Evolutionary conservation across 2,797 vertebrate genomes (phyloP).

Genomic region (Siniperca scherzeri): DNA sequence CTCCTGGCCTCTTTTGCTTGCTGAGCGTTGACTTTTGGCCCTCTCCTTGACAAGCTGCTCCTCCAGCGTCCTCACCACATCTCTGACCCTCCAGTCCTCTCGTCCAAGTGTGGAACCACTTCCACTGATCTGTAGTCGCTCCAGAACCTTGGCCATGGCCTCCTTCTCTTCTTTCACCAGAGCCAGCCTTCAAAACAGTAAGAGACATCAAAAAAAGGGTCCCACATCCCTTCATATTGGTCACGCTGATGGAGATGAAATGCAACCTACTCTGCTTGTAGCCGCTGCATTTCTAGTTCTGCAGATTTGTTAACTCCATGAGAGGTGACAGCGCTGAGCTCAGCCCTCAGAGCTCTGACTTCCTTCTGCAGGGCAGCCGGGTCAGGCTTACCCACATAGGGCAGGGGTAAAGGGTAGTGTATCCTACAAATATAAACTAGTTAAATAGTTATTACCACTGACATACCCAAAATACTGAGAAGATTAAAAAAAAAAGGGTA

Average conservation of each 20-base stretch:
- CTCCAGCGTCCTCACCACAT: slow-evolving; percentile 87
- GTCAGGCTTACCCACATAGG: slow-evolving; percentile 93
- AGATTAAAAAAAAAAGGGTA: not conserved
- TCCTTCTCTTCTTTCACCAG: slow-evolving; percentile 88
- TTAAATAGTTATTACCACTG: not conserved
- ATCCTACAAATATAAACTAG: slow-evolving; percentile 83
- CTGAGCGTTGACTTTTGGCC: slow-evolving; percentile 83
- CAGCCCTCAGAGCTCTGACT: slow-evolving; percentile 88
- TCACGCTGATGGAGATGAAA: not conserved
- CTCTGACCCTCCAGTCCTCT: slow-evolving; percentile 85
- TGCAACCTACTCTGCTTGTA: slow-evolving; percentile 89
- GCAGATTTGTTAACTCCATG: slow-evolving; percentile 79
- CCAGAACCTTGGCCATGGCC: slow-evolving; percentile 84
- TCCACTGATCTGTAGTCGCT: slow-evolving; percentile 82
- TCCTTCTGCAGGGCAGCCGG: slow-evolving; percentile 90
- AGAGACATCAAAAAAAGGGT: not conserved
- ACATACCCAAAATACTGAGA: not conserved
- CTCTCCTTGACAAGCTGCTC: slow-evolving; percentile 91
- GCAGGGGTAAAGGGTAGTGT: slow-evolving; percentile 94
- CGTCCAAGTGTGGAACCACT: slow-evolving; percentile 63
- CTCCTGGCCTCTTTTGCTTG: slow-evolving; percentile 88
- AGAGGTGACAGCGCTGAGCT: slow-evolving; percentile 83
- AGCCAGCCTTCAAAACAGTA: slow-evolving; percentile 81
- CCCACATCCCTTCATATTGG: not conserved
- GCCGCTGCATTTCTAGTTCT: slow-evolving; percentile 87